phyloP scores from a whole-genome alignment of 2,888 invertebrate genomes.

The Sipha maydis region DNA sequence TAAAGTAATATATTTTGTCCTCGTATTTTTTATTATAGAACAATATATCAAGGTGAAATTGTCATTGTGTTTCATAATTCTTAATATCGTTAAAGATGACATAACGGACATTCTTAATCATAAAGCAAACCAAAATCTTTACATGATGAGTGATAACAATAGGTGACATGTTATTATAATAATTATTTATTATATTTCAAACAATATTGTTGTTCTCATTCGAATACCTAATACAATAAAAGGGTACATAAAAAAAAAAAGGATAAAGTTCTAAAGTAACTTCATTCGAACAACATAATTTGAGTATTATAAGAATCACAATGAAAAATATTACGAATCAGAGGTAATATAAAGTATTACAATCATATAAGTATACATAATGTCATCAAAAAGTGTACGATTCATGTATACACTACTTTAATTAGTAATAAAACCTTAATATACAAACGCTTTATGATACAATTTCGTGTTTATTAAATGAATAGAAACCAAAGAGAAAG shows the following conservation, averaged over 20 bases:
- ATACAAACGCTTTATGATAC: not conserved
- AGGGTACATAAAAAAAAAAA: not conserved
- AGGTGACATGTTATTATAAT: constrained; percentile 4
- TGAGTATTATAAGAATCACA: not conserved
- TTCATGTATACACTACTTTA: not conserved
- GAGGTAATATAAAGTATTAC: not conserved
- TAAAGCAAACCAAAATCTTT: not conserved
- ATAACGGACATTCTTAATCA: not conserved
- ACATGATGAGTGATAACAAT: not conserved
- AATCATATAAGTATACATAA: not conserved
- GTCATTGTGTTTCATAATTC: not conserved
- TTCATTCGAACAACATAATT: not conserved
- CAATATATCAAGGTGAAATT: constrained; percentile 26
- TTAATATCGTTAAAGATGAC: constrained; percentile 19
- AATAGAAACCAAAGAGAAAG: constrained; percentile 55
- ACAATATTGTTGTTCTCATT: not conserved
- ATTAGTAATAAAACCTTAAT: too few relatives aligned
- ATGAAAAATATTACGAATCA: not conserved
- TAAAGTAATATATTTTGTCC: constrained; percentile 25
- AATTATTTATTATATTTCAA: not conserved
- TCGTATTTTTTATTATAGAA: constrained; percentile 6
- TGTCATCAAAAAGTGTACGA: not conserved
- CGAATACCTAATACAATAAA: not conserved
- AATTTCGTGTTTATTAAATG: constrained; percentile 32
- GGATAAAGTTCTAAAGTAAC: not conserved